Evolutionary conservation across 1,140 invertebrate species (phyloP), one percentile per base, ranked within the genome.

Genomic region (Leguminivora glycinivorella): DNA sequence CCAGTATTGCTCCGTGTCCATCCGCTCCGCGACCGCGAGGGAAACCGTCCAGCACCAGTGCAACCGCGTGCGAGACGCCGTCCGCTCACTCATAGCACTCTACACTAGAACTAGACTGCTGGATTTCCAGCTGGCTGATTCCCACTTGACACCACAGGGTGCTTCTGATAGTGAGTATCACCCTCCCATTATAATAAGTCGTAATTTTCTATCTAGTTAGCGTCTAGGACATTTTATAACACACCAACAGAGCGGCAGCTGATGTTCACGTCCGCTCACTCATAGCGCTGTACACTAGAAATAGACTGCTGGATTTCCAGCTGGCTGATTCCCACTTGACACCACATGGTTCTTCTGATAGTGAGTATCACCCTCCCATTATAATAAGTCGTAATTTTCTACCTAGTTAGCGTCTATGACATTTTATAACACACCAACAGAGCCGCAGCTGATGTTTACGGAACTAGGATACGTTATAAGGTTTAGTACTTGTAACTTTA

Each of bases 111-210:
- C 82, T 0, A 68, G 82, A 5, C 77, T 88, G 29, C 75, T 91
- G 0, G 90, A 92, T 80, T 92, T 92, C 79, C 71, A 79, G 10
- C 71, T 92, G 40, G 76, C 85, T 0, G 91, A 92, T 10, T 66
- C 74, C 26, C 81, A 80, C 6, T 79, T 83, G 60, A 58, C 71
- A 19, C 70, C 78, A 26, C 84, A 82, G 0, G 67, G 19, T 5
- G 70, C 88, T 34, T 75, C 77, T 4, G 70, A 72, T 6, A 83
- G 89, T 91, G 66, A 82, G 85, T 79, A 14, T 38, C 34, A 38
- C 34, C 14, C 1, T 34, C 9, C 34, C 34, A 14, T 38, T 0
- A 9, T 14, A 38, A 14, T 38, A 38, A 38, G 10, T 9, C 6
- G 10, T 38, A 14, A 4, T 38, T 38, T 38, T 29, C 10, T 3